Evolutionary conservation across 2,888 invertebrate genomes (phyloP), one percentile per base, ranked within the genome.

Genomic region (Scaptomyza reducta): DNA sequence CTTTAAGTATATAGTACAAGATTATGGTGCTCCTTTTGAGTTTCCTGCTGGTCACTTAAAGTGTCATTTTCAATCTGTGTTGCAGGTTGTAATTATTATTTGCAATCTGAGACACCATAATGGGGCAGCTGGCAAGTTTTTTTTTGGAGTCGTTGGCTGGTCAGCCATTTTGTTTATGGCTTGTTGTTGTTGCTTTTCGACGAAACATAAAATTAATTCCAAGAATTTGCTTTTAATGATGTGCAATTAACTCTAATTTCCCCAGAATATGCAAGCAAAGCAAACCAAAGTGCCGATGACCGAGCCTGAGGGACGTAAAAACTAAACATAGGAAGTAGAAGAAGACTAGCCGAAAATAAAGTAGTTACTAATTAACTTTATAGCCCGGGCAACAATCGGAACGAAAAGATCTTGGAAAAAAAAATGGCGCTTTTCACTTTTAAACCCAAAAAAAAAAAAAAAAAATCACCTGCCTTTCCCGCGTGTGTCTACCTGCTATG

Each of bases 221-320:
- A 57, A 69, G 87, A 85, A 87, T 85, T 79, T 51, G 67, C 67
- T 65, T 85, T 74, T 85, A 84, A 84, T 87, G 79, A 85, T 71
- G 73, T 75, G 77, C 74, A 87, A 84, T 84, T 84, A 84, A 87
- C 77, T 87, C 68, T 82, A 84, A 84, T 84, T 87, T 82, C 59
- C 70, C 66, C 67, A 66, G 77, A 87, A 84, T 87, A 82, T 82
- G 86, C 83, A 87, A 77, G 81, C 77, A 77, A 84, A 84, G 72
- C 74, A 74, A 79, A 72, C 45, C 72, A 74, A 82, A 72, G 50
- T 57, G 63, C 41, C 54, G 63, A 70, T 74, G 61, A 58, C 69
- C 57, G 60, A 40, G 47, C 42, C 41, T 27, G 55, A 61, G 44
- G 58, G 54, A 53, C 55, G 14, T 40, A 11, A 11, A 14, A 3